phyloP scores from a whole-genome alignment of 1,140 invertebrate species.

The Sinonovacula constricta region DNA sequence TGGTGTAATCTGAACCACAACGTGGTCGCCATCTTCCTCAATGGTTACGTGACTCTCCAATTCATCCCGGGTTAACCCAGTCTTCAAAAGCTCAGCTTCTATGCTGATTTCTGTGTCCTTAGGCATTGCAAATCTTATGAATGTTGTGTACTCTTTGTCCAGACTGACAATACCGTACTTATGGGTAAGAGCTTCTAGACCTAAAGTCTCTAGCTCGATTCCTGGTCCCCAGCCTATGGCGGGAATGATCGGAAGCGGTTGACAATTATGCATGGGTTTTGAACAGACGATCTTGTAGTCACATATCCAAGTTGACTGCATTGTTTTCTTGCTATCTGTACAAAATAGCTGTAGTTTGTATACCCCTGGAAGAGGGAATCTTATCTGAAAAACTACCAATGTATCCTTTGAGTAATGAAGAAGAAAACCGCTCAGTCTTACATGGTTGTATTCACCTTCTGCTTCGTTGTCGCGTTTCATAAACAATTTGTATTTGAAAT shows the following conservation, averaged over 20 bases:
- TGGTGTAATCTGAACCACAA: slow-evolving; percentile 26
- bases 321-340: slow-evolving; percentile 26
- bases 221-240: slow-evolving; percentile 63
- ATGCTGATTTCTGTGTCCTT: slow-evolving; percentile 23
- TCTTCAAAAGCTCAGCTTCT: slow-evolving; percentile 29
- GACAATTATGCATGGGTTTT: slow-evolving; percentile 48
- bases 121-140: slow-evolving; percentile 34
- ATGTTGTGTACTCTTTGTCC: slow-evolving; percentile 19
- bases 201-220: slow-evolving; percentile 29
- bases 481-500: slow-evolving; percentile 56
- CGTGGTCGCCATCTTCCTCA: slow-evolving; percentile 9
- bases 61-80: slow-evolving; percentile 12
- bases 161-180: slow-evolving; percentile 53
- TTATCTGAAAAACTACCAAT: slow-evolving; percentile 51
- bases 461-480: slow-evolving; percentile 28
- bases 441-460: slow-evolving; percentile 54
- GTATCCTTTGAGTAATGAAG: slow-evolving; percentile 52
- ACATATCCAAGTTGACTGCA: slow-evolving; percentile 51
- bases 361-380: slow-evolving; percentile 59
- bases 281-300: slow-evolving; percentile 61
- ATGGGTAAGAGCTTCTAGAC: slow-evolving; percentile 49
- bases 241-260: slow-evolving; percentile 62
- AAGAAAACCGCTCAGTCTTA: slow-evolving; percentile 49
- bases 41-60: slow-evolving; percentile 13
- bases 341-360: slow-evolving; percentile 61